phyloP scores from a whole-genome alignment of 2,797 vertebrate species.

The Megaceryle alcyon region DNA sequence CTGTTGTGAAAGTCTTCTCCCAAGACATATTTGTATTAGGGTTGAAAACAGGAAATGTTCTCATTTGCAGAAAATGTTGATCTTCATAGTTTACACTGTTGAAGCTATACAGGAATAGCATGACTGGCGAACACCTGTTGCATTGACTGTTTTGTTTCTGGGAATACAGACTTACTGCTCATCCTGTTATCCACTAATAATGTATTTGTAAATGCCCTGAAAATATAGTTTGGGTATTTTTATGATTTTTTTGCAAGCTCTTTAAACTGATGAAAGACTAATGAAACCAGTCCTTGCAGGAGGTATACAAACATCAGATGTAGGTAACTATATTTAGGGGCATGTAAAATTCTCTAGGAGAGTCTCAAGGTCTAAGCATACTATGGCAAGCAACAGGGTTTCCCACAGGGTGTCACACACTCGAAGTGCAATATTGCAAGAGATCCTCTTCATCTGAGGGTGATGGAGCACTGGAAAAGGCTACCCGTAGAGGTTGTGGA shows the following conservation, averaged over 20 bases:
- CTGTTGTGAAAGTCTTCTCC: neutral
- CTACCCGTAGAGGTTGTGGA: too few species aligned
- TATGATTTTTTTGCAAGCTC: neutral
- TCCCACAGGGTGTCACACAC: rapidly evolving
- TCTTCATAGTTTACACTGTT: neutral
- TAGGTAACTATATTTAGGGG: neutral
- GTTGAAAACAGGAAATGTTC: neutral
- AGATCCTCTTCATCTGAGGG: neutral
- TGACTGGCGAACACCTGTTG: neutral
- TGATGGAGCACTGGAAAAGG: too few species aligned
- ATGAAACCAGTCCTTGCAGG: neutral
- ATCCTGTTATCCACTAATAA: neutral
- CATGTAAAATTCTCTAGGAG: neutral
- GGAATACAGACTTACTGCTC: neutral
- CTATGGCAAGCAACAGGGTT: neutral
- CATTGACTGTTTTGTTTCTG: neutral
- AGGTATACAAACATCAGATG: neutral
- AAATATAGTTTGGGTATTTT: neutral
- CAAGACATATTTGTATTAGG: neutral
- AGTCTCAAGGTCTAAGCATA: too few species aligned
- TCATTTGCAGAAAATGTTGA: neutral
- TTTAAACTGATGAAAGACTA: neutral
- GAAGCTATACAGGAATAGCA: neutral
- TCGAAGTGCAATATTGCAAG: neutral
- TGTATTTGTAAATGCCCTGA: neutral